Base-by-base conservation (phyloP, 1,140 invertebrate genomes). In the Coelopa frigida region DNA sequence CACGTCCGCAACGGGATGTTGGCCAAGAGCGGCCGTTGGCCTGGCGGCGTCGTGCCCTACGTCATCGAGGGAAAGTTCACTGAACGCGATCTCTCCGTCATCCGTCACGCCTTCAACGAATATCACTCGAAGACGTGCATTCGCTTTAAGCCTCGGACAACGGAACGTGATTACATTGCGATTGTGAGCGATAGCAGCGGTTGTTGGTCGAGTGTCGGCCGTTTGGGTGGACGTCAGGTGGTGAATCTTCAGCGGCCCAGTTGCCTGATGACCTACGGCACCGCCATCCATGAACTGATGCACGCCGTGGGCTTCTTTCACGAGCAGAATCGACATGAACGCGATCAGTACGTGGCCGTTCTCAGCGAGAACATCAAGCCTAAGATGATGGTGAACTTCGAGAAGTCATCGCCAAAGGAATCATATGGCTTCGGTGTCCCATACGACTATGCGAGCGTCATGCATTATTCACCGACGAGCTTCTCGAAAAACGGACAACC, bases 221-320 rank as follows among this genome's bases (percentile, higher is more conserved):
- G 78, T 1, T 68, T 81, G 5, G 83, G 84, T 52, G 72, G 75
- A 18, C 61, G 65, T 11, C 58, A 72, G 46, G 55, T 56, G 14
- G 54, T 70, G 6, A 70, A 70, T 46, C 40, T 70, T 7, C 60
- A 70, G 10, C 73, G 71, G 1, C 81, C 83, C 3, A 83, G 81
- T 2, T 92, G 89, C 56, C 44, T 67, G 1, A 70, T 86, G 0
- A 82, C 81, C 50, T 80, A 83, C 38, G 83, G 85, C 7, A 87
- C 85, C 0, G 73, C 84, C 7, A 71, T 87, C 24, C 89, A 94
- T 55, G 89, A 94, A 59, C 64, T 93, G 42, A 83, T 91, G 74
- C 89, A 94, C 54, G 81, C 83, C 1, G 53, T 86, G 15, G 90
- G 90, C 2, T 92, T 93, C 61, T 76, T 86, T 56, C 90, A 94